Evolutionary conservation across 2,113 vertebrate genomes (phyloP).

Genomic region (Anoplopoma fimbria): DNA sequence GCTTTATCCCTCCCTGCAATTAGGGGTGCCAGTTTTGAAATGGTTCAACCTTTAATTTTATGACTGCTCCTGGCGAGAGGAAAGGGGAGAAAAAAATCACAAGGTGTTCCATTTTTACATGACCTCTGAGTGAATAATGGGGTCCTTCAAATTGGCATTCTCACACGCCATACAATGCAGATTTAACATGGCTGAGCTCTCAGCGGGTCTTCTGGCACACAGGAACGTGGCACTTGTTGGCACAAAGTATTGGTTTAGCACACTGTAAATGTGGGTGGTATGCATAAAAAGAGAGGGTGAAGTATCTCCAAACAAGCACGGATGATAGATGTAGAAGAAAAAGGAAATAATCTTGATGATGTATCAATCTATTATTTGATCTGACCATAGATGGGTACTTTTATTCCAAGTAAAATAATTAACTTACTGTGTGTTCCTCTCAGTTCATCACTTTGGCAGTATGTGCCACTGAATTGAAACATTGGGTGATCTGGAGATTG

Average conservation of each 20-base stretch:
- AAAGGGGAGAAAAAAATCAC: constrained; percentile 45
- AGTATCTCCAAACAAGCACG: constrained; percentile 16
- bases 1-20: constrained; percentile 48
- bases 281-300: constrained; percentile 26
- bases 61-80: constrained; percentile 49
- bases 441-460: not conserved
- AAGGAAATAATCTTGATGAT: not conserved
- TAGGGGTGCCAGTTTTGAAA: constrained; percentile 64
- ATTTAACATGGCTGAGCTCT: constrained; percentile 47
- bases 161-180: constrained; percentile 31
- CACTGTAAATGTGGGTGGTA: constrained; percentile 46
- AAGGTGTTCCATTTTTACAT: constrained; percentile 77
- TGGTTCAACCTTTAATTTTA: constrained; percentile 48
- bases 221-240: constrained; percentile 28
- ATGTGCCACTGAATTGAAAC: not conserved
- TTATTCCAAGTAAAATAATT: not conserved
- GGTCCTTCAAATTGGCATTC: constrained; percentile 49
- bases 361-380: not conserved
- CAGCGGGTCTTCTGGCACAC: constrained; percentile 42
- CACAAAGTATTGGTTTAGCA: constrained; percentile 18
- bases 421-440: not conserved
- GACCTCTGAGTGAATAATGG: constrained; percentile 57
- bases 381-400: not conserved
- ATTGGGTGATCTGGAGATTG: not conserved
- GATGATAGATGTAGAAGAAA: not conserved